A percentile compares a stretch with the other conserved stretches of the same genome.
Conservation (phyloP, 2,113 vertebrate genomes). For the Coryphaenoides rupestris region DNA sequence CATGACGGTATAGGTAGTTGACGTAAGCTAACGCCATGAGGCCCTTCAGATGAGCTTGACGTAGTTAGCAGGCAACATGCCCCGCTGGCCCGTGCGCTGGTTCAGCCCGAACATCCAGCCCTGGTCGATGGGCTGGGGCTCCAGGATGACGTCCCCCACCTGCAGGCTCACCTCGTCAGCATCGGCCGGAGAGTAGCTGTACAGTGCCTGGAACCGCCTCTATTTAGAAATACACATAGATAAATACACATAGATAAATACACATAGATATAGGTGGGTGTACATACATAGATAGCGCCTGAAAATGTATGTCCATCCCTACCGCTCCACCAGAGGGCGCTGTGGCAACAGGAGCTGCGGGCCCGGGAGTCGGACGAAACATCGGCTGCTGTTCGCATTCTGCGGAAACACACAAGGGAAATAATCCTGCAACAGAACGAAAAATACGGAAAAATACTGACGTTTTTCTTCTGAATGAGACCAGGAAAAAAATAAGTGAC, state of each 20-base stretch:
- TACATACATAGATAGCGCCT: not conserved
- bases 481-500: too few relatives aligned
- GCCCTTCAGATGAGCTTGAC: conserved; percentile 80
- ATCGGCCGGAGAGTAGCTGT: conserved; percentile 86
- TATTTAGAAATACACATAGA: conserved; percentile 41
- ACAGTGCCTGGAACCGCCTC: conserved; percentile 88
- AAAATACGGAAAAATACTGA: too few relatives aligned
- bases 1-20: too few relatives aligned
- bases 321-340: conserved; percentile 66
- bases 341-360: conserved; percentile 40
- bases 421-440: too few relatives aligned
- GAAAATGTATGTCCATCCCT: conserved; percentile 12
- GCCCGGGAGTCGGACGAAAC: conserved; percentile 26
- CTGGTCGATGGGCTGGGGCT: conserved; percentile 92
- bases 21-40: not conserved
- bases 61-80: conserved; percentile 94
- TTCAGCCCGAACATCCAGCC: conserved; percentile 96
- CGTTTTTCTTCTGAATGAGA: too few relatives aligned
- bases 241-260: not conserved
- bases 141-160: conserved; percentile 86
- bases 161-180: conserved; percentile 92
- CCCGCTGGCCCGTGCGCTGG: conserved; percentile 90
- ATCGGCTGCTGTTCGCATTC: conserved; percentile 36
- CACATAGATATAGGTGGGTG: not conserved
- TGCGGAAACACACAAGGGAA: conserved; percentile 10